Percentiles rank a stretch among this genome's conserved stretches.
Evolutionary conservation across 2,797 vertebrate species (phyloP).

Genomic region (Notolabrus celidotus): DNA sequence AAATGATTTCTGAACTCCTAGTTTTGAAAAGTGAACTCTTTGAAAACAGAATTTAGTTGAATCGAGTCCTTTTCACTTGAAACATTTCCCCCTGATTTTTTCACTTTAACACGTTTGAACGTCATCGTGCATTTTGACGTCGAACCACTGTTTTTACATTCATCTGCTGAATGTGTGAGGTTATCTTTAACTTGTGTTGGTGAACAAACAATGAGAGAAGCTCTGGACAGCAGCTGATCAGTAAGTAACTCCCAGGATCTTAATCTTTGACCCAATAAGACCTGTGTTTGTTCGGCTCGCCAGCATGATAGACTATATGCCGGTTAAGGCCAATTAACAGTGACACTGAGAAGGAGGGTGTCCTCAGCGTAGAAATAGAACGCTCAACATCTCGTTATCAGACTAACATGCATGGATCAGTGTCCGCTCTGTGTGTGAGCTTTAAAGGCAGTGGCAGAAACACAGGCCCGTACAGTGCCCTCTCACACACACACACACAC

Average conservation of each 20-base stretch:
- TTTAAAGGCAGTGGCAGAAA: neutral
- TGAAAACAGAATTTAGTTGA: neutral
- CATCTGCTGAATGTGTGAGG: neutral
- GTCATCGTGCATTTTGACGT: neutral
- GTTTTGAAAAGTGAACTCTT: neutral
- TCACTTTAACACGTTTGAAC: neutral
- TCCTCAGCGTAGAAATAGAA: neutral
- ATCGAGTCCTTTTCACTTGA: neutral
- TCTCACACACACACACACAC: neutral
- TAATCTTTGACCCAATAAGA: conserved; percentile 70
- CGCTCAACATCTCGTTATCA: neutral
- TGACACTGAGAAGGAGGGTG: conserved; percentile 49
- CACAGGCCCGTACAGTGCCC: neutral
- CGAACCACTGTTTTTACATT: neutral
- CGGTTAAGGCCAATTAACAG: conserved; percentile 71
- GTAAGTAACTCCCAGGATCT: conserved; percentile 55
- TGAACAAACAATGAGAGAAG: neutral
- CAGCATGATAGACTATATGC: conserved; percentile 54
- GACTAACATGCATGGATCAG: neutral
- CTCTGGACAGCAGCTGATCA: conserved; percentile 18
- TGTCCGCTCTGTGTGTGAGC: neutral
- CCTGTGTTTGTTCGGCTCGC: conserved; percentile 66
- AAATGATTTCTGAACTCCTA: neutral
- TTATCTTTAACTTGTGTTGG: neutral
- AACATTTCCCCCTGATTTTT: too few relatives aligned